Percentiles rank a stretch among this genome's conserved stretches.
These are phyloP conservation scores for Agelastica alni DNA, from an alignment of 2,888 invertebrate species.

Conservation along the genomic window DNA sequence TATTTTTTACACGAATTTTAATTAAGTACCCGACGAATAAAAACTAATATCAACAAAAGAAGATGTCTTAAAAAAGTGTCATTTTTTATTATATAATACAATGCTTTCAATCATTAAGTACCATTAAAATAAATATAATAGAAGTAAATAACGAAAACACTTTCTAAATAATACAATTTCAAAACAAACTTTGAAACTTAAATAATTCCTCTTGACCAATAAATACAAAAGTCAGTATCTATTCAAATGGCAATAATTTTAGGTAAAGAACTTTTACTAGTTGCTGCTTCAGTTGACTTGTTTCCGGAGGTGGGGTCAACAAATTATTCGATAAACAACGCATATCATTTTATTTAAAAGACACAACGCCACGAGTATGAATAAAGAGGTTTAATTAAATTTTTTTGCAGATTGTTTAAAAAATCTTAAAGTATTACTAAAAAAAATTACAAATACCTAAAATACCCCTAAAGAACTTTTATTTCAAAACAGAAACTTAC, in stretches of 20 bases:
- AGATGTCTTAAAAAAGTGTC: too few relatives aligned
- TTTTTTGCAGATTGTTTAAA: too few relatives aligned
- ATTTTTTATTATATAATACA: too few relatives aligned
- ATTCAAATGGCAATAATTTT: constrained; percentile 9
- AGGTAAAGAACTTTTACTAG: constrained; percentile 43
- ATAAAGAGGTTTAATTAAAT: too few relatives aligned
- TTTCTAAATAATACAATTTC: constrained; percentile 16
- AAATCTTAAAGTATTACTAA: background rate
- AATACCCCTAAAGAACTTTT: too few relatives aligned
- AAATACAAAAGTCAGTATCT: background rate
- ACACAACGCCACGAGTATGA: too few relatives aligned
- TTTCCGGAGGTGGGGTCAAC: constrained; percentile 65
- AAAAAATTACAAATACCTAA: background rate
- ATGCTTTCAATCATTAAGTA: too few relatives aligned
- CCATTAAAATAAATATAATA: background rate
- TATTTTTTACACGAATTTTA: too few relatives aligned
- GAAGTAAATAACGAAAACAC: background rate
- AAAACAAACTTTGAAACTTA: constrained; percentile 7
- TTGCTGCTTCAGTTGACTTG: constrained; percentile 62
- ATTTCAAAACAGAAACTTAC: too few relatives aligned
- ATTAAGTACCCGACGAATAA: too few relatives aligned
- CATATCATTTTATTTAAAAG: too few relatives aligned
- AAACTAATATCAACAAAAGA: too few relatives aligned
- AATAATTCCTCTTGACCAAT: constrained; percentile 12
- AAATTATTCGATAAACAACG: constrained; percentile 69